Evolutionary conservation across 2,797 vertebrate genomes (phyloP).

Genomic region (Sphenopsis melanotis): DNA sequence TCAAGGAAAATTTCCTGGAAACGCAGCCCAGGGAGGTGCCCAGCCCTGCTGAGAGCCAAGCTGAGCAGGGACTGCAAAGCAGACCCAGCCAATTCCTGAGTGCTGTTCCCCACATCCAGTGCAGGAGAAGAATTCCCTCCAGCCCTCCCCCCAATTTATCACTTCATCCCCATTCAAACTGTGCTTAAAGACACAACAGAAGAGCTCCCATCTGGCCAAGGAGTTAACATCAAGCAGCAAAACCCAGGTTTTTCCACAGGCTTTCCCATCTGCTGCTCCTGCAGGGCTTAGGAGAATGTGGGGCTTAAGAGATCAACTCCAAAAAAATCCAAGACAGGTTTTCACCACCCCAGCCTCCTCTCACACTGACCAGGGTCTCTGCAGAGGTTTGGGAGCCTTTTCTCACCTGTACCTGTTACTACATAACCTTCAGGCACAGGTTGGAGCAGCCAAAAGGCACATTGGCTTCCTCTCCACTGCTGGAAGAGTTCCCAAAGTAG

Average conservation of each 20-base stretch:
- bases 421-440: background rate
- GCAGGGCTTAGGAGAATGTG: background rate
- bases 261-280: constrained; percentile 1
- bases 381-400: background rate
- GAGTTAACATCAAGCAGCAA: background rate
- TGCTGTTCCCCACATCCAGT: background rate
- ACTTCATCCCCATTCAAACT: background rate
- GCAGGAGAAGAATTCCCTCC: background rate
- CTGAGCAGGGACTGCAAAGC: background rate
- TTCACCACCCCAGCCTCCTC: background rate
- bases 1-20: background rate
- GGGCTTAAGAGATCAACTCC: background rate
- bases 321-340: background rate
- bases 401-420: background rate
- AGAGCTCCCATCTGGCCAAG: background rate
- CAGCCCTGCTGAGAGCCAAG: background rate
- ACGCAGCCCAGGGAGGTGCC: background rate
- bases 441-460: background rate
- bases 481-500: background rate
- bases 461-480: background rate
- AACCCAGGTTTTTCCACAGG: background rate
- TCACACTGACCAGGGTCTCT: background rate
- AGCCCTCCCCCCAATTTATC: background rate
- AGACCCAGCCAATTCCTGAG: background rate
- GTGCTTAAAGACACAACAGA: background rate